phyloP scores from a whole-genome alignment of 1,140 invertebrate genomes.

The Epicauta chinensis region DNA sequence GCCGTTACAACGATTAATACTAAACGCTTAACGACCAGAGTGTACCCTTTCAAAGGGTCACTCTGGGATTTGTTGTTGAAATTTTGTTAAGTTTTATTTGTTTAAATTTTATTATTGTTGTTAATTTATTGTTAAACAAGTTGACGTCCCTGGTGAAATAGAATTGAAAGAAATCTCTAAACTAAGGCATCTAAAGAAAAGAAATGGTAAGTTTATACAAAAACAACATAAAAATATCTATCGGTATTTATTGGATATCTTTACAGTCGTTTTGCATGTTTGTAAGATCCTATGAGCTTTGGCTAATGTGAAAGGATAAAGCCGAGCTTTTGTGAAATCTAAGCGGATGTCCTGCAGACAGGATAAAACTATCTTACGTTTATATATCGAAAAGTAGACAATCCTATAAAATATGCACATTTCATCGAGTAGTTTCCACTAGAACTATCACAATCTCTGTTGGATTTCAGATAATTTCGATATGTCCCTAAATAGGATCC shows the following conservation, averaged over 20 bases:
- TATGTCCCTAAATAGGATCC: too few species aligned
- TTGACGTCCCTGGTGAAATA: not conserved
- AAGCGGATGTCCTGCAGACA: conserved; percentile 3
- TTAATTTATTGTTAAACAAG: not conserved
- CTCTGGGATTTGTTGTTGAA: not conserved
- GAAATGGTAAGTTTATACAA: not conserved
- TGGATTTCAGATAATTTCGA: too few species aligned
- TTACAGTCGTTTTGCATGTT: conserved; percentile 1
- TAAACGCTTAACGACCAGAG: not conserved
- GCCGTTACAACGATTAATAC: not conserved
- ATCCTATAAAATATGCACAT: too few species aligned
- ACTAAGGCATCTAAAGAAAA: too few species aligned
- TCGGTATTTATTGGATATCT: too few species aligned
- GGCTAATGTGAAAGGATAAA: not conserved
- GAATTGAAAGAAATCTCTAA: not conserved
- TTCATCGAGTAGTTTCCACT: too few species aligned
- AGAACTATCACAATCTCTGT: too few species aligned
- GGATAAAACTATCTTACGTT: conserved; percentile 7
- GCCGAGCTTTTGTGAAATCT: not conserved
- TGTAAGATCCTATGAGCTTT: conserved; percentile 4
- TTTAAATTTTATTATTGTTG: not conserved
- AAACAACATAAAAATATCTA: not conserved
- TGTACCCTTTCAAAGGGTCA: not conserved
- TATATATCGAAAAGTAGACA: not conserved
- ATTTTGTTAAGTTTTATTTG: not conserved